Evolutionary conservation across 2,113 vertebrate genomes (phyloP).

Genomic region (Brienomyrus longianalis): DNA sequence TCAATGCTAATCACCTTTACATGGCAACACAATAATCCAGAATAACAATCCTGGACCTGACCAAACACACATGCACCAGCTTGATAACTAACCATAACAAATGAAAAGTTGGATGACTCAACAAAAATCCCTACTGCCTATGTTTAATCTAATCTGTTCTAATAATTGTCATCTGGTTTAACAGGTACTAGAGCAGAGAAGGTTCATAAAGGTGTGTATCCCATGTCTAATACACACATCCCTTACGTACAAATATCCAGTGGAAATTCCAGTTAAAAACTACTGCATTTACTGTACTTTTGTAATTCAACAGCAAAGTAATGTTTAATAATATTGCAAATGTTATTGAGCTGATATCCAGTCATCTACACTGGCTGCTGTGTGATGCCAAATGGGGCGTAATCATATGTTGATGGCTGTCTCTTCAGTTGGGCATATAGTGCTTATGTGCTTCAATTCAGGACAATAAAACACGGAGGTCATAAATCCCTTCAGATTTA

Average conservation of each 20-base stretch:
- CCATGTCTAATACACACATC: background rate
- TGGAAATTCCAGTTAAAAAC: background rate
- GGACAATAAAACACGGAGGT: background rate
- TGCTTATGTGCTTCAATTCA: background rate
- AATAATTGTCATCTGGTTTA: conserved; percentile 27
- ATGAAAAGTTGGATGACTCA: background rate
- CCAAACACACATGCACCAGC: background rate
- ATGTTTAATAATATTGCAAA: background rate
- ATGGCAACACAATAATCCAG: background rate
- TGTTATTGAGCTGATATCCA: background rate
- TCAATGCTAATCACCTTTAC: background rate
- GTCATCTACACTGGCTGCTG: background rate
- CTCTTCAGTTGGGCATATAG: background rate
- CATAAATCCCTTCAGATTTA: background rate
- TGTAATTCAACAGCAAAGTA: background rate
- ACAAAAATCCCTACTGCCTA: background rate
- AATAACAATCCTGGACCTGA: background rate
- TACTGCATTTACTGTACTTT: background rate
- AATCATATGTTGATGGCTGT: background rate
- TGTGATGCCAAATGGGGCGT: background rate
- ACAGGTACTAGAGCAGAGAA: conserved; percentile 36
- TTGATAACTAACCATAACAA: background rate
- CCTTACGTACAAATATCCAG: background rate
- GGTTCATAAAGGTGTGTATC: conserved; percentile 56
- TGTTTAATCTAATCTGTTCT: background rate